Base-by-base conservation (phyloP, 1,140 invertebrate species). In the Popillia japonica region DNA sequence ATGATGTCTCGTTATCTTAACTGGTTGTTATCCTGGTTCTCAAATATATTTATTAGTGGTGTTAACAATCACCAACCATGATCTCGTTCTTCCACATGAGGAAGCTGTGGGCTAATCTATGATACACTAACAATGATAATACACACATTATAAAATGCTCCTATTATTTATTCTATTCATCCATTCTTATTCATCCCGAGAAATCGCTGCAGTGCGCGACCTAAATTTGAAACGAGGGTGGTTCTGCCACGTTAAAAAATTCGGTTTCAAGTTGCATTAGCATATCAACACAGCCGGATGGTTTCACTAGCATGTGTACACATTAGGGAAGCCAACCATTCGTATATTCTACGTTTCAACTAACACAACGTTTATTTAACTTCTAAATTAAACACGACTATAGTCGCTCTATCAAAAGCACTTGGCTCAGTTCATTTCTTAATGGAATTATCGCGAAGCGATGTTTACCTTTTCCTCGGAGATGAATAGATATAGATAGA, bases 361-460 rank as follows among this genome's bases (percentile, higher is more conserved):
- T 75, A 41, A 42, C 74, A 75, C 44, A 75, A 75, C 23, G 74
- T 75, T 55, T 75, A 75, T 48, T 75, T 75, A 75, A 83, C 83
- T 83, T 84, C 79, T 80, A 83, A 84, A 84, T 84, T 84, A 83
- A 74, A 83, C 81, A 78, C 82, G 79, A 76, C 20, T 68, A 68
- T 68, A 48, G 79, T 55, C 68, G 48, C 77, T 78, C 77, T 82
- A 82, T 83, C 80, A 81, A 83, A 83, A 83, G 82, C 83, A 77
- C 79, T 81, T 81, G 80, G 81, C 81, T 83, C 83, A 83, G 81
- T 83, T 84, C 83, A 83, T 84, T 84, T 84, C 83, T 84, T 84
- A 84, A 84, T 84, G 83, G 83, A 84, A 84, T 84, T 84, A 84
- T 84, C 81, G 79, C 81, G 77, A 82, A 59, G 80, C 73, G 80